Evolutionary conservation across 2,888 invertebrate genomes (phyloP), one percentile per base, ranked within the genome.

Genomic region (Torymus tubicola): DNA sequence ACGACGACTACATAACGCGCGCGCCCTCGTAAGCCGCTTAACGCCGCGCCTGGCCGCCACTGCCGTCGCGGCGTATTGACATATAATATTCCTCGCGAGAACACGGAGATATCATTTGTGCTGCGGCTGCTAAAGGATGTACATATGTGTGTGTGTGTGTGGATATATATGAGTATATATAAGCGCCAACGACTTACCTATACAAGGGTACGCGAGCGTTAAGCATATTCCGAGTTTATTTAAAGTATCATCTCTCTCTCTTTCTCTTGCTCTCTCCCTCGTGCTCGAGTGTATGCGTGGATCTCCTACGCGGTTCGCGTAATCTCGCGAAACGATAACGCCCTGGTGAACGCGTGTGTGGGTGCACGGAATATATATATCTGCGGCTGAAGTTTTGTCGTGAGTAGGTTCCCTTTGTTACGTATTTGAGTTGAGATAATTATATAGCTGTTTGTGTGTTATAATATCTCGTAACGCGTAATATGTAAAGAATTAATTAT

Each of bases 71-170:
- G 42, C 70, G 85, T 86, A 87, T 87, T 87, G 87, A 87, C 87
- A 86, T 85, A 86, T 85, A 86, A 87, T 87, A 87, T 87, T 85
- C 86, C 82, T 82, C 82, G 80, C 83, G 82, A 80, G 84, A 85
- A 84, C 83, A 83, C 80, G 82, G 85, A 83, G 82, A 78, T 84
- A 83, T 83, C 85, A 86, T 84, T 85, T 82, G 85, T 75, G 81
- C 65, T 57, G 61, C 71, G 12, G 67, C 42, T 58, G 21, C 42
- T 50, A 16, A 16, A 8, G 2, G 16, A 42, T 55, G 13, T 18
- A 2, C 24, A 13, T 55, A 52, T 24, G 14, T 18, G 11, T 14
- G 42, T 55, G 53, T 58, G 13, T 73, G 42, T 55, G 53, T n/a
- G n/a, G n/a, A n/a, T n/a, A n/a, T 14, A 13, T 73, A 18, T 64